A percentile compares a stretch with the other conserved stretches of the same genome.
Evolutionary conservation across 2,113 vertebrate species (phyloP).

Genomic region (Natator depressus): DNA sequence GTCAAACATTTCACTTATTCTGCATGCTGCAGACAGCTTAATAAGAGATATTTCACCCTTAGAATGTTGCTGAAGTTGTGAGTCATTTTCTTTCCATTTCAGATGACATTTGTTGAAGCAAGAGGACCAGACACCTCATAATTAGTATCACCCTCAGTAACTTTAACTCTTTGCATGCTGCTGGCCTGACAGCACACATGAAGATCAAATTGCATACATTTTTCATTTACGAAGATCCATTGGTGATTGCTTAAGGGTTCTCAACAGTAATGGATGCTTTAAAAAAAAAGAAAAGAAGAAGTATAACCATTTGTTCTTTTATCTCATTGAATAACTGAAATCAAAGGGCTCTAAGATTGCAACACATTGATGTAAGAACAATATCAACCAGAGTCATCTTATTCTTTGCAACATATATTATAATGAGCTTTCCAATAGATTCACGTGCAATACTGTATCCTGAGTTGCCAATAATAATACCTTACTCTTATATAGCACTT

Average conservation of each 20-base stretch:
- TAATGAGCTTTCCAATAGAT: background rate
- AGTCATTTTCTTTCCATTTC: slow-evolving; percentile 52
- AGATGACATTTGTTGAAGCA: slow-evolving; percentile 38
- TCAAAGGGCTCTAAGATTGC: background rate
- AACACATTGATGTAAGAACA: accelerated
- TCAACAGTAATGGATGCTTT: background rate
- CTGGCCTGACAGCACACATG: background rate
- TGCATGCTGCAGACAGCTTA: slow-evolving; percentile 51
- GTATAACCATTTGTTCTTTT: background rate
- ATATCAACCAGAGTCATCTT: background rate
- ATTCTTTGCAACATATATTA: background rate
- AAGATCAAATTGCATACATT: background rate
- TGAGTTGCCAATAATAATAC: background rate
- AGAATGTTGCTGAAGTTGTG: slow-evolving; percentile 2
- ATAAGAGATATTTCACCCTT: slow-evolving; percentile 56
- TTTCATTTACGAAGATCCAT: background rate
- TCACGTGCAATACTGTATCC: background rate
- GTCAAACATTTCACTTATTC: slow-evolving; percentile 59
- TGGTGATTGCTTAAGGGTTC: background rate
- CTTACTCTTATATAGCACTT: background rate
- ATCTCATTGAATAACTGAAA: background rate
- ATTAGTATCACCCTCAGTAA: background rate
- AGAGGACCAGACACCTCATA: background rate
- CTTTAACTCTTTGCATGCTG: slow-evolving; percentile 23
- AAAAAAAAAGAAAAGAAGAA: background rate